Base-by-base conservation (phyloP, 2,888 invertebrate species). In the Acleris literana region DNA sequence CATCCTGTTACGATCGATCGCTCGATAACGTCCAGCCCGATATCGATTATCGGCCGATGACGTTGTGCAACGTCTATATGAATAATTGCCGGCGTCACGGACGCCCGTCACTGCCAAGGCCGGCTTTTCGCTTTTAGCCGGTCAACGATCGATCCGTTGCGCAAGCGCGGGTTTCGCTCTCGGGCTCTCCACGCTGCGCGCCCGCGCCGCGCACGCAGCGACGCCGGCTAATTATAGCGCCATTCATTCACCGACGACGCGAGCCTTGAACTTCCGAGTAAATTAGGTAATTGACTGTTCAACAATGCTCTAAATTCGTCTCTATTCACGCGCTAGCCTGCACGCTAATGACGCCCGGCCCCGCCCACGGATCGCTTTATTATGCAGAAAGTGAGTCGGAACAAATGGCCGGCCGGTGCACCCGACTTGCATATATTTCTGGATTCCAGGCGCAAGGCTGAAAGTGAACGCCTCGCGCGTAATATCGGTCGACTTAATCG, bases 81-180 rank as follows among this genome's bases (percentile, higher is more conserved):
- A 85, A 82, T 86, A 84, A 87, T 83, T 80, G 79, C 79, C 76
- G 77, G 74, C 77, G 74, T 82, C 82, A 84, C 81, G 83, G 80
- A 84, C 82, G 81, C 72, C 79, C 77, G 80, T 85, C 87, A 87
- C 78, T 86, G 86, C 82, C 87, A 87, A 87, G 86, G 87, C 86
- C 87, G 86, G 78, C 78, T 79, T 85, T 84, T 86, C 86, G 86
- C 85, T 86, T 84, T 83, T 82, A 80, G 81, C 75, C 82, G 85
- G 82, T 82, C 84, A 77, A 76, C 81, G 81, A 76, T 76, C 81
- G 81, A 76, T 80, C 82, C 72, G 74, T 84, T 84, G 80, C 81
- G 80, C 79, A 83, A 84, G 69, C 54, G 73, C 71, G 74, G 74
- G 80, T 80, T 79, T 79, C 79, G 79, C 81, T 76, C 75, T 80